Evolutionary conservation across 2,888 invertebrate genomes (phyloP).

Genomic region (Drosophila siamana): DNA sequence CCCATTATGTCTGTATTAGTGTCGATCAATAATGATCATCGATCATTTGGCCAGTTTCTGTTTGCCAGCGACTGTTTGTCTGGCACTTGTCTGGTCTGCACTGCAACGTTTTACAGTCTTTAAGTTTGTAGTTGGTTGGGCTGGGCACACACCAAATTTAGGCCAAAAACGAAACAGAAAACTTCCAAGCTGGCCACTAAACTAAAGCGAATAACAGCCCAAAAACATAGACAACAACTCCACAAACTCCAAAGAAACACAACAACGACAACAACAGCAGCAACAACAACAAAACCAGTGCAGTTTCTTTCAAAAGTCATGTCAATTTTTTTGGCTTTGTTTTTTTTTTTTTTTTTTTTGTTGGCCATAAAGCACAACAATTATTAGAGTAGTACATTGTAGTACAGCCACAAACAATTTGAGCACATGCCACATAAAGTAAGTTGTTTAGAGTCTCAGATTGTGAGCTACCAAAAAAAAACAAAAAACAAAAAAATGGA

Average conservation of each 20-base stretch:
- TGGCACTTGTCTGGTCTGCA: slow-evolving; percentile 38
- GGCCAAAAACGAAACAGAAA: slow-evolving; percentile 36
- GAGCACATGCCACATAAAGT: slow-evolving; percentile 41
- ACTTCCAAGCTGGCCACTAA: slow-evolving; percentile 23
- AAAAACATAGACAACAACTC: slow-evolving; percentile 9
- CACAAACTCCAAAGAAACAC: too few species aligned
- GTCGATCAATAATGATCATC: slow-evolving; percentile 35
- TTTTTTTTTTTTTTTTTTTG: slow-evolving; percentile 2
- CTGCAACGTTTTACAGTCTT: slow-evolving; percentile 7
- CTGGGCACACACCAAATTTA: slow-evolving; percentile 34
- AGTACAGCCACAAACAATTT: slow-evolving; percentile 19
- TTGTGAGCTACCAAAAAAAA: slow-evolving; percentile 14
- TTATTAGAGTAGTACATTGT: slow-evolving; percentile 33
- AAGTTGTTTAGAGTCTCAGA: slow-evolving; percentile 6
- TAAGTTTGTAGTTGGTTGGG: slow-evolving; percentile 6
- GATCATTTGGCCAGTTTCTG: slow-evolving; percentile 13
- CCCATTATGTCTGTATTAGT: slow-evolving; percentile 1
- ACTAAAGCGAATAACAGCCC: slow-evolving; percentile 11
- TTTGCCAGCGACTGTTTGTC: slow-evolving; percentile 32
- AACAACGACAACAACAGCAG: slow-evolving; percentile 1
- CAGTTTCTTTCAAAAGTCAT: slow-evolving; percentile 56
- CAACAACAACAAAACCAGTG: slow-evolving; percentile 35
- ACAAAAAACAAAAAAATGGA: too few species aligned
- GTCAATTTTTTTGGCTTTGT: slow-evolving; percentile 37
- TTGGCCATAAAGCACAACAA: slow-evolving; percentile 44